Base-by-base conservation (phyloP, 2,888 invertebrate genomes). In the Aphidoletes aphidimyza region DNA sequence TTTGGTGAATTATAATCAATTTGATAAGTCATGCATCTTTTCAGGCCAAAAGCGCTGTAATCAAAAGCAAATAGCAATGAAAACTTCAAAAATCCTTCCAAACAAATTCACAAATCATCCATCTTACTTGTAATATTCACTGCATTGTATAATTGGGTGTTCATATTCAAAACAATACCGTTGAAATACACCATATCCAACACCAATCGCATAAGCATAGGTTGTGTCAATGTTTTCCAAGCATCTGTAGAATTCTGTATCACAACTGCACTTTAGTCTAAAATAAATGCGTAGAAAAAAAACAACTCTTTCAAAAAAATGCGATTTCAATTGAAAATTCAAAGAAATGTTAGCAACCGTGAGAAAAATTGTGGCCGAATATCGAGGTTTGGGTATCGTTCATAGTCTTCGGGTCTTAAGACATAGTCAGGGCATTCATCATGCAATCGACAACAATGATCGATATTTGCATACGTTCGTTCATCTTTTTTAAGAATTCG, bases 391-490 rank as follows among this genome's bases (percentile, higher is more conserved):
- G 84, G 84, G 37, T 84, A 84, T 83, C 19, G 47, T 6, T n/a
- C 22, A 83, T 84, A 84, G 30, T 84, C 84, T 8, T 81, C n/a
- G 0, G 26, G n/a, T 36, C 9, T 11, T 6, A 30, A 2, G 36
- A 84, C 59, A 49, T 26, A 84, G 17, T 84, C 26, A 6, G 84
- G 83, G 34, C 84, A 84, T 22, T 83, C 81, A 49, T 84, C 84
- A 26, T 84, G 84, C 37, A 49, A 17, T 26, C 26, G 45, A 37
- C 84, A 84, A 26, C 84, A 84, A 17, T 9, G 45, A 26, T 84
- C 84, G 37, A 84, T 84, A 19, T 45, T 22, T n/a, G 81, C 17
- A 49, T 49, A 36, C 17, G 83, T 45, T 81, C 83, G 26, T 26
- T 42, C 42, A 26, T 83, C 83, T 0, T 22, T 83, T 45, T 45